Evolutionary conservation across 2,797 vertebrate species (phyloP).

Genomic region (Syngnathus acus): DNA sequence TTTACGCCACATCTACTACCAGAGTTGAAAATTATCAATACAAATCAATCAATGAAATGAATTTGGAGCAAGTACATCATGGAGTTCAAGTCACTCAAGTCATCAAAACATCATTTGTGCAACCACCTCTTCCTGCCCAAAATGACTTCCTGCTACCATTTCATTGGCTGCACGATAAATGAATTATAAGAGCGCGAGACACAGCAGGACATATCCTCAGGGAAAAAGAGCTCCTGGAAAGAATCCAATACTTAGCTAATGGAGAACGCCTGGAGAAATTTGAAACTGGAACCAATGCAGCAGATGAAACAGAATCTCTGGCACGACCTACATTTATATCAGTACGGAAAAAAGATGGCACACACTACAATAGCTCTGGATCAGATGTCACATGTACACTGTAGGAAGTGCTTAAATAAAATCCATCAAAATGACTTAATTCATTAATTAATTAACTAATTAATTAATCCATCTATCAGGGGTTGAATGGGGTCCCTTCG

Average conservation of each 20-base stretch:
- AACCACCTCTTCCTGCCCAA: neutral
- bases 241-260: conserved; percentile 43
- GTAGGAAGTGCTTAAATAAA: neutral
- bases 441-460: neutral
- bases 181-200: conserved; percentile 11
- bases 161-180: conserved; percentile 18
- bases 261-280: conserved; percentile 33
- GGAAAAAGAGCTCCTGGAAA: conserved; percentile 21
- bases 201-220: neutral
- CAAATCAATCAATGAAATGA: no score
- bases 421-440: neutral
- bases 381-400: neutral
- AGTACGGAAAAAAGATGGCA: neutral
- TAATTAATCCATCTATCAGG: neutral
- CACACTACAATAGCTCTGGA: neutral
- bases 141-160: conserved; percentile 7
- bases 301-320: conserved; percentile 15
- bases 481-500: neutral
- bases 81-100: neutral
- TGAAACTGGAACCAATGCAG: conserved; percentile 19
- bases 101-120: neutral
- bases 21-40: neutral
- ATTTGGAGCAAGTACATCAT: neutral
- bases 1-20: neutral
- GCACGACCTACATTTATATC: neutral